These are phyloP conservation scores for Carapus acus DNA, from an alignment of 2,797 vertebrate species.

Conservation along the genomic window DNA sequence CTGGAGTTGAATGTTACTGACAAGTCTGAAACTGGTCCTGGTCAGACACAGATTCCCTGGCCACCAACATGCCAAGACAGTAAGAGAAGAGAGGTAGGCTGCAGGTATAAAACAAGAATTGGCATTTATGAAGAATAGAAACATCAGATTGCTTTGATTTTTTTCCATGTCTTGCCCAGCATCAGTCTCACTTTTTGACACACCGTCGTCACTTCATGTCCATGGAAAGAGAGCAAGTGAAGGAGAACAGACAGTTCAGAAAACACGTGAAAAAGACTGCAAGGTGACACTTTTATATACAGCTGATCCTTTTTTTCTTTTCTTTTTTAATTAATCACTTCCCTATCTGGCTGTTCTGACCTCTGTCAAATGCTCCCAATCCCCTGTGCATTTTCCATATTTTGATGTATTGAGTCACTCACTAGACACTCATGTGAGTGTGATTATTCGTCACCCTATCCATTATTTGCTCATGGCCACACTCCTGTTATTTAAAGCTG, in stretches of 20 bases:
- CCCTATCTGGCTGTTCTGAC: conserved; percentile 1
- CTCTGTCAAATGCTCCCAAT: background rate
- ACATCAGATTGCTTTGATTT: background rate
- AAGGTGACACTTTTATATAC: conserved; percentile 69
- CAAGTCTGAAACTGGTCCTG: conserved; percentile 29
- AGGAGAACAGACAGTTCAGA: conserved; percentile 73
- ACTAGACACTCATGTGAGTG: too few species aligned
- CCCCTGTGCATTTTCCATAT: too few species aligned
- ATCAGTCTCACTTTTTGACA: conserved; percentile 77
- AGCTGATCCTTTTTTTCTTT: too few species aligned
- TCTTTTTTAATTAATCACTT: background rate
- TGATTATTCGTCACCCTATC: too few species aligned
- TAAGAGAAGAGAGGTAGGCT: conserved; percentile 74
- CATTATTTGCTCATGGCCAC: too few species aligned
- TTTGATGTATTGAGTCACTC: too few species aligned
- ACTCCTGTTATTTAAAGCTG: too few species aligned
- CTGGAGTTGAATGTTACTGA: conserved; percentile 16
- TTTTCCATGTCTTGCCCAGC: conserved; percentile 67
- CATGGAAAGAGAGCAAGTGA: conserved; percentile 79
- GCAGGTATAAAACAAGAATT: conserved; percentile 12
- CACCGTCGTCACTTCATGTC: conserved; percentile 81
- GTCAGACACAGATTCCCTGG: conserved; percentile 58
- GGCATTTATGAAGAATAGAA: background rate
- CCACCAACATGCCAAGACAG: conserved; percentile 76
- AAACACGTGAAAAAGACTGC: conserved; percentile 75